phyloP scores from a whole-genome alignment of 2,888 invertebrate genomes.

The Pandemis cinnamomeana region DNA sequence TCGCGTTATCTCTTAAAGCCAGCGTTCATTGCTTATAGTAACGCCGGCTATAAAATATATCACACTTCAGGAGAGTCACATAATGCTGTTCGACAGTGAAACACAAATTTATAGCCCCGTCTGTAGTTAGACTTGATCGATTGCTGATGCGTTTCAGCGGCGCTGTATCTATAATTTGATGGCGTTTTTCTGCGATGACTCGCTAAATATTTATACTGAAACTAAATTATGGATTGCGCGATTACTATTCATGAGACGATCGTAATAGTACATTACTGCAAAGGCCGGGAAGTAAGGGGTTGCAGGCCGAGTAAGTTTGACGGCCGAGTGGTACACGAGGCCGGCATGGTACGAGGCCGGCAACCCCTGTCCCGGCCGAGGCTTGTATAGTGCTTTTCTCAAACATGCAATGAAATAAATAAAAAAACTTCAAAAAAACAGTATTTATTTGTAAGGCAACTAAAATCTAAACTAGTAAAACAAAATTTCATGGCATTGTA shows the following conservation, averaged over 20 bases:
- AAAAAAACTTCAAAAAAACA: no score
- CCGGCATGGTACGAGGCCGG: no score
- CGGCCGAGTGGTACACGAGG: no score
- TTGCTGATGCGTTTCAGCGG: constrained; percentile 6
- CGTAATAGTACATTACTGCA: no score
- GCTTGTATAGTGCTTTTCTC: no score
- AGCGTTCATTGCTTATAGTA: constrained; percentile 21
- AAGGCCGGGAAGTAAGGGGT: no score
- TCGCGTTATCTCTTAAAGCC: constrained; percentile 21
- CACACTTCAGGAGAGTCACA: constrained; percentile 29
- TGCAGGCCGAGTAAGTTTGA: no score
- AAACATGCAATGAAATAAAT: no score
- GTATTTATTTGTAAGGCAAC: no score
- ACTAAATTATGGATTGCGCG: background rate
- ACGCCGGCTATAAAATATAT: constrained; percentile 28
- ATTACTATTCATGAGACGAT: constrained; percentile 15
- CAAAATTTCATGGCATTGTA: no score
- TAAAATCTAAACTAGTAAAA: no score
- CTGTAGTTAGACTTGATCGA: constrained; percentile 11
- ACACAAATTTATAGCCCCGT: constrained; percentile 36
- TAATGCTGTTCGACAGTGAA: constrained; percentile 28
- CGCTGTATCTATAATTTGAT: constrained; percentile 2
- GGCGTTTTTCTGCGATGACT: background rate
- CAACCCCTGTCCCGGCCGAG: no score
- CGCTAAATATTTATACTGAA: constrained; percentile 21